Evolutionary conservation across 2,113 vertebrate genomes (phyloP).

Genomic region (Symphodus melops): DNA sequence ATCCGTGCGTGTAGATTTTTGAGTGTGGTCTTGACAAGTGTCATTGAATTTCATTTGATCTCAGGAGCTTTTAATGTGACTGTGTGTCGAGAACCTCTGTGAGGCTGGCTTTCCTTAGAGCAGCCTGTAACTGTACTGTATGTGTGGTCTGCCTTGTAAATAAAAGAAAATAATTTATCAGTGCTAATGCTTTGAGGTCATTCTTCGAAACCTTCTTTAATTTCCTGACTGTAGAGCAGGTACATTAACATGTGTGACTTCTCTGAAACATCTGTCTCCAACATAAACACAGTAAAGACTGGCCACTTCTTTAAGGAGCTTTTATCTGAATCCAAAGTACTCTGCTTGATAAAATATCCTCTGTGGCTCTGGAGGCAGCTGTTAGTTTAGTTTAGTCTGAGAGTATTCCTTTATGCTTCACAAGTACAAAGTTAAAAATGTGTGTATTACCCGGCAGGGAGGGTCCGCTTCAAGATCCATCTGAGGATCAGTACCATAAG

Average conservation of each 20-base stretch:
- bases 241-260: not conserved
- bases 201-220: conserved; percentile 10
- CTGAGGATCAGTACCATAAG: not conserved
- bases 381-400: not conserved
- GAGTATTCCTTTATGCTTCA: not conserved
- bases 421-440: not conserved
- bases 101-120: conserved; percentile 50
- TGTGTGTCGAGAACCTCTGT: conserved; percentile 61
- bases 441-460: not conserved
- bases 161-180: conserved; percentile 73
- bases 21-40: conserved; percentile 56
- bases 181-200: not conserved
- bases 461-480: not conserved
- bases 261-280: not conserved
- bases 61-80: conserved; percentile 76
- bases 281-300: not conserved
- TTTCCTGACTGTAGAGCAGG: not conserved
- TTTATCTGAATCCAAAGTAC: not conserved
- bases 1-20: conserved; percentile 59
- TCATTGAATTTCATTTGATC: conserved; percentile 69
- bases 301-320: not conserved
- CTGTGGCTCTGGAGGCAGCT: not conserved
- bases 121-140: conserved; percentile 68
- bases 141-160: conserved; percentile 77
- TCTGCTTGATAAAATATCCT: not conserved